A percentile compares a stretch with the other conserved stretches of the same genome.
Conservation (phyloP, 2,888 invertebrate genomes). For the Balanococcus diminutus region DNA sequence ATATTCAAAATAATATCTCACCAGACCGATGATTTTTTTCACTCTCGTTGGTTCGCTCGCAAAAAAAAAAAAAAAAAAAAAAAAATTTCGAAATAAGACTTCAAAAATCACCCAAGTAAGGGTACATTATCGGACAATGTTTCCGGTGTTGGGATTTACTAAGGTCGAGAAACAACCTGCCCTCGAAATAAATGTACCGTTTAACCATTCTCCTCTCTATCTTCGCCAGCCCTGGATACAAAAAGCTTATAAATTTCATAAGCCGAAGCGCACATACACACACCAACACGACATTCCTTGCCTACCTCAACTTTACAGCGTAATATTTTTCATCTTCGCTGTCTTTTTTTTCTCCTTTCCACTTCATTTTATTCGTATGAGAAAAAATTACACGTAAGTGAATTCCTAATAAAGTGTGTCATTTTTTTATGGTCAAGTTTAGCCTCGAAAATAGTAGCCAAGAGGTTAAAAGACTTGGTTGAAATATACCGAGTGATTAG, state of each 20-base stretch:
- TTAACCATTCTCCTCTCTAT: not conserved
- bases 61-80: not conserved
- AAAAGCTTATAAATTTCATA: not conserved
- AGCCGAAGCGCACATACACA: not conserved
- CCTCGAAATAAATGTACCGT: not conserved
- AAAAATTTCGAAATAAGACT: not conserved
- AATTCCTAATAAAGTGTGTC: not conserved
- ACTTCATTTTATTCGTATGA: not conserved
- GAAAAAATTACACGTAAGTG: not conserved
- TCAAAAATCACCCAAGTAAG: not conserved
- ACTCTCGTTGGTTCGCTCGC: not conserved
- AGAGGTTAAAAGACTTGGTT: not conserved
- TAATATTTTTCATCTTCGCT: not conserved
- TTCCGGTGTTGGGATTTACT: slow-evolving; percentile 12
- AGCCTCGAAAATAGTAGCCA: not conserved
- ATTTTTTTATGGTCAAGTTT: not conserved
- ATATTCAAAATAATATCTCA: not conserved
- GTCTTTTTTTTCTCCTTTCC: not conserved
- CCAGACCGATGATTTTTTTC: not conserved
- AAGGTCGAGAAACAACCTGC: not conserved
- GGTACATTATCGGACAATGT: slow-evolving; percentile 1
- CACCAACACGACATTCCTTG: not conserved
- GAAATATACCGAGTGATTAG: not conserved
- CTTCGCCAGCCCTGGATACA: not conserved
- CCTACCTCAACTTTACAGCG: not conserved